phyloP scores from a whole-genome alignment of 2,797 vertebrate species.

The Cryptoprocta ferox region DNA sequence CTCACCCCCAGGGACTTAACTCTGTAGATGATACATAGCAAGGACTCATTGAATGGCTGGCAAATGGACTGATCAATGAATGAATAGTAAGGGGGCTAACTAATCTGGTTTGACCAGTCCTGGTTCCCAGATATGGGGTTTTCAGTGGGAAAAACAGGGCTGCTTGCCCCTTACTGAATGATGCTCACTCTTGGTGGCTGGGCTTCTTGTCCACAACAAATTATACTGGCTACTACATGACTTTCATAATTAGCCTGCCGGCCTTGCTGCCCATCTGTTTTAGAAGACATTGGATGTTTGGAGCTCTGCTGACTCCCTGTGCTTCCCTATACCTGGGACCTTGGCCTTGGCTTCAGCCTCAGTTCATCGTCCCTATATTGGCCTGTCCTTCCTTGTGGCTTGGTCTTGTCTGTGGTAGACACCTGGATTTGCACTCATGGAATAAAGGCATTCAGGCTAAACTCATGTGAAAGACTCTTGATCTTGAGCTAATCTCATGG shows the following conservation, averaged over 20 bases:
- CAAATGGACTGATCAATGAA: background rate
- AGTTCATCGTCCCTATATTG: background rate
- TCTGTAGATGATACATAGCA: background rate
- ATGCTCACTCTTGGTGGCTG: background rate
- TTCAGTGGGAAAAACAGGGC: background rate
- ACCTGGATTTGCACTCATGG: background rate
- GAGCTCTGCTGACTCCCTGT: background rate
- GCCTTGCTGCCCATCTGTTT: background rate
- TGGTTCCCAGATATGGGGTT: background rate
- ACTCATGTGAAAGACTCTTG: background rate
- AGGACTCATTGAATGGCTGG: background rate
- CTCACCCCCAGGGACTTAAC: background rate
- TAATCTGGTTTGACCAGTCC: background rate
- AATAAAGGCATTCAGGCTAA: background rate
- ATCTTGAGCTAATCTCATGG: background rate
- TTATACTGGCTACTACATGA: background rate
- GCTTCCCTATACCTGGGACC: background rate
- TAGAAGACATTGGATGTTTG: background rate
- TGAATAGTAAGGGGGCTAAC: background rate
- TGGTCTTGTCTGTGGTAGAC: background rate
- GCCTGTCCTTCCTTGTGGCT: background rate
- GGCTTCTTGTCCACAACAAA: background rate
- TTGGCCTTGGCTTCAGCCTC: background rate
- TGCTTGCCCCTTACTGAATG: background rate
- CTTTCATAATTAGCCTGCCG: background rate